phyloP scores from a whole-genome alignment of 2,888 invertebrate species.

The Hoplodrina ambigua region DNA sequence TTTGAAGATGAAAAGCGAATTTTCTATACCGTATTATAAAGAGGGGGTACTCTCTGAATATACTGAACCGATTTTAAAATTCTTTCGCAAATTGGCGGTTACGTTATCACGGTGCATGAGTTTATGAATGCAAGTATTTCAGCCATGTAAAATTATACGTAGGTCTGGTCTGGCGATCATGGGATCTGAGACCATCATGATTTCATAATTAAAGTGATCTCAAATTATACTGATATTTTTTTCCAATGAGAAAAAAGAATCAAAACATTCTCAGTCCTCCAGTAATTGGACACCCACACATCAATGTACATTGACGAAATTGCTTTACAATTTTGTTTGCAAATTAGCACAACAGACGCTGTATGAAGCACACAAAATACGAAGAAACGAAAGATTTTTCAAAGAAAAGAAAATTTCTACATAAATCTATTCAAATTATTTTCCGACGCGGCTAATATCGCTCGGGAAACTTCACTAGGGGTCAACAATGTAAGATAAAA shows the following conservation, averaged over 20 bases:
- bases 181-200: not conserved
- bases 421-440: conserved; percentile 12
- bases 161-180: not conserved
- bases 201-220: not conserved
- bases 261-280: not conserved
- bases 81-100: no score
- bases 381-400: conserved; percentile 5
- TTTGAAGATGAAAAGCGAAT: no score
- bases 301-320: not conserved
- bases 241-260: not conserved
- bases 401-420: not conserved
- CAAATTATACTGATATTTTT: not conserved
- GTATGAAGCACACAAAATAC: conserved; percentile 1
- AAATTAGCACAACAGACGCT: not conserved
- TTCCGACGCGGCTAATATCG: conserved; percentile 21
- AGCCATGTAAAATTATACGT: no score
- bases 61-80: no score
- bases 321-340: not conserved
- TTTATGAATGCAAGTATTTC: no score
- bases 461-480: conserved; percentile 11
- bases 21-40: no score
- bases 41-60: no score
- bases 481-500: conserved; percentile 46
- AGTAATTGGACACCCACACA: not conserved
- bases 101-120: no score